A percentile compares a stretch with the other conserved stretches of the same genome.
phyloP scores from a whole-genome alignment of 2,113 vertebrate species.

The Microcebus tavaratra region DNA sequence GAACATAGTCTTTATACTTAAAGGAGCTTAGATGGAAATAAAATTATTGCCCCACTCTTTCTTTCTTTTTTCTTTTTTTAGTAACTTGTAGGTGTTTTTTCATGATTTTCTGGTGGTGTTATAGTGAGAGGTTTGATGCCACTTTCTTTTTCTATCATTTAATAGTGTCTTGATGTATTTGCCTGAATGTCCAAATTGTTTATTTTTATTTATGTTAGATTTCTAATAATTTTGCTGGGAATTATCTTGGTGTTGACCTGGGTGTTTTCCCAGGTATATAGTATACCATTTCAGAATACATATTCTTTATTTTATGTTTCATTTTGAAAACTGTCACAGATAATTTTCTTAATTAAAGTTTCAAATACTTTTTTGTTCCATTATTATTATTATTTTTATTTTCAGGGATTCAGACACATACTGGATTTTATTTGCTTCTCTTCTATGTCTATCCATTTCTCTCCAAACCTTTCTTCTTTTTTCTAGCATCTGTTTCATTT shows the following conservation, averaged over 20 bases:
- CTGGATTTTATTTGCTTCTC: neutral
- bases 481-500: neutral
- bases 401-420: neutral
- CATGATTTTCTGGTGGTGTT: neutral
- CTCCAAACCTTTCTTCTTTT: neutral
- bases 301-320: neutral
- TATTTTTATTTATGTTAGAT: neutral
- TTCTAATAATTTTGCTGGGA: neutral
- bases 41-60: neutral
- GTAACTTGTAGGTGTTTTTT: neutral
- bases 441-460: neutral
- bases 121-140: neutral
- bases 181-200: neutral
- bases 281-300: neutral
- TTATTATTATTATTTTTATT: neutral
- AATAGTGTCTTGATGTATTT: neutral
- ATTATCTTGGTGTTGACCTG: neutral
- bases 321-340: neutral
- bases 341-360: slow-evolving; percentile 21
- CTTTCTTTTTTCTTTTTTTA: neutral
- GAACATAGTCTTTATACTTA: neutral
- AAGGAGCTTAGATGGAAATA: neutral
- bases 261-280: neutral
- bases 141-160: neutral
- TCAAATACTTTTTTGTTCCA: neutral